phyloP scores from a whole-genome alignment of 2,797 vertebrate species.

The Enteromius anoplus region DNA sequence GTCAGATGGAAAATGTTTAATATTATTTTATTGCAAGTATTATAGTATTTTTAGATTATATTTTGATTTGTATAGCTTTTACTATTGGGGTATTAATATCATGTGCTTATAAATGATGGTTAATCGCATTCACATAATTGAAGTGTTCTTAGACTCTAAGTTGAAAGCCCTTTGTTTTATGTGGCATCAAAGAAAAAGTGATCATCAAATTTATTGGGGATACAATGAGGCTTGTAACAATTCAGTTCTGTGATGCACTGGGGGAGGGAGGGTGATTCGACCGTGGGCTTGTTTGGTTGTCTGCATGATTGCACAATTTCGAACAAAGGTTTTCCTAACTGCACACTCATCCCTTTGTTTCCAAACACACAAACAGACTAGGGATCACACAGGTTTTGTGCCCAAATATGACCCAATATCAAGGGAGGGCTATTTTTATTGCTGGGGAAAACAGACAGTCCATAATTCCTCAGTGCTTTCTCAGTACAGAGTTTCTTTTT shows the following conservation, averaged over 20 bases:
- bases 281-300: constrained; percentile 71
- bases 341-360: constrained; percentile 76
- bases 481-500: neutral
- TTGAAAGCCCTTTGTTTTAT: neutral
- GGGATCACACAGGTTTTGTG: constrained; percentile 38
- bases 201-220: constrained; percentile 42
- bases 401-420: constrained; percentile 40
- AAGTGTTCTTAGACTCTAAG: neutral
- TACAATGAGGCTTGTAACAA: constrained; percentile 33
- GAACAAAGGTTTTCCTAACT: constrained; percentile 79
- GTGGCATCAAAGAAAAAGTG: constrained; percentile 1
- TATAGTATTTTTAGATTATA: neutral
- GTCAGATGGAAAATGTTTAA: neutral
- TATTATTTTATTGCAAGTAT: neutral
- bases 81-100: neutral
- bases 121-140: constrained; percentile 8
- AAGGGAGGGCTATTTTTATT: constrained; percentile 16
- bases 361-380: constrained; percentile 69
- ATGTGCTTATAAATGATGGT: neutral
- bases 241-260: constrained; percentile 59
- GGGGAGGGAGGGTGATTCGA: constrained; percentile 62
- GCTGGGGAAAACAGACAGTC: neutral
- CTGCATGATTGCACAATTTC: constrained; percentile 78
- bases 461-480: neutral
- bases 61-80: neutral